Evolutionary conservation across 2,888 invertebrate genomes (phyloP).

Genomic region (Noctua fimbriata): DNA sequence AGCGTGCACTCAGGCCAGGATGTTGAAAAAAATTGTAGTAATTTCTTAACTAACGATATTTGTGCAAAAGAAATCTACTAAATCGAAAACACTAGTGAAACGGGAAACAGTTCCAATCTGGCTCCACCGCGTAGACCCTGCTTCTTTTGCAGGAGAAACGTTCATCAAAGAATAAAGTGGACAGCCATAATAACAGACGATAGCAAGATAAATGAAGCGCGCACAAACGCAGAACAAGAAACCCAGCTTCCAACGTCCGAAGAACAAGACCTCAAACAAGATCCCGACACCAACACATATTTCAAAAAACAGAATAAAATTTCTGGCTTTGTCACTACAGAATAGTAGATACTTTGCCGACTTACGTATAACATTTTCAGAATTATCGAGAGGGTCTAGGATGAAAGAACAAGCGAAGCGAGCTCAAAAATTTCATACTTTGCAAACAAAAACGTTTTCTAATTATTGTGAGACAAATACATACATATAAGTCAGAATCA

Average conservation of each 20-base stretch:
- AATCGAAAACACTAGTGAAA: background rate
- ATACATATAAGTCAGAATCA: background rate
- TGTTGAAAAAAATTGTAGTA: background rate
- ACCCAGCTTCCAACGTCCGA: too few species aligned
- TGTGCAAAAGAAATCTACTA: background rate
- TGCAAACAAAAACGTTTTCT: background rate
- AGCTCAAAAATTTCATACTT: background rate
- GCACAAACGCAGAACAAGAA: too few species aligned
- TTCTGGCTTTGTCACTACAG: background rate
- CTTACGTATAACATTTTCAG: background rate
- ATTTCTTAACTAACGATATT: background rate
- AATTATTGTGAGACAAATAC: background rate
- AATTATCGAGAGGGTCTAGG: background rate
- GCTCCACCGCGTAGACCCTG: background rate
- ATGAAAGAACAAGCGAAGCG: background rate
- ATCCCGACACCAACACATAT: too few species aligned
- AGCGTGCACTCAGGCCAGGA: background rate
- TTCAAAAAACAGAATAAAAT: too few species aligned
- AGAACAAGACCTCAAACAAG: too few species aligned
- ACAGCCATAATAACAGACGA: too few species aligned
- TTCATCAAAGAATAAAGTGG: background rate
- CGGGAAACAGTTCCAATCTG: background rate
- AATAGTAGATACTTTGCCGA: background rate
- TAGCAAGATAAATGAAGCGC: too few species aligned
- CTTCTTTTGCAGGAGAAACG: background rate